Evolutionary conservation across 2,113 vertebrate species (phyloP).

Genomic region (Indicator maculatus): DNA sequence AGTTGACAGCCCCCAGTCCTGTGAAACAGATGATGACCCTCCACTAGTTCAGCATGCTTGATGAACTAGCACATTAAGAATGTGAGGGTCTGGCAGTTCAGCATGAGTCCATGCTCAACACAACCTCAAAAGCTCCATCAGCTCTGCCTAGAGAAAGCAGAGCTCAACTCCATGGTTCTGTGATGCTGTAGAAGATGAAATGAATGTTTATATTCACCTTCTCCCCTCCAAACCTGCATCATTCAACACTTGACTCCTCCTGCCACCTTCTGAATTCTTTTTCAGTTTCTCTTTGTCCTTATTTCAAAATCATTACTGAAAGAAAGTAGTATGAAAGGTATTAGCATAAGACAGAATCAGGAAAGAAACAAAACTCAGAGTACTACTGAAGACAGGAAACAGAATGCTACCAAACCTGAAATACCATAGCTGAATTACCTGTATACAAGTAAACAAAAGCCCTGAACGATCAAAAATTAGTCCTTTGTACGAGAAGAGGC

Average conservation of each 20-base stretch:
- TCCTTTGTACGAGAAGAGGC: neutral
- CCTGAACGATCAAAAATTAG: neutral
- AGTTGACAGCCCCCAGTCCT: neutral
- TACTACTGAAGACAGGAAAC: neutral
- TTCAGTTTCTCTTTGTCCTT: neutral
- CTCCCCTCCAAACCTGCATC: neutral
- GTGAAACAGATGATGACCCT: neutral
- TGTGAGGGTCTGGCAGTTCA: neutral
- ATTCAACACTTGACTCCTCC: neutral
- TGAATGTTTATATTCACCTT: neutral
- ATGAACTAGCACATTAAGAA: neutral
- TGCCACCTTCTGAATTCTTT: neutral
- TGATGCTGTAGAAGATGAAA: neutral
- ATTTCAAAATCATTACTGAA: neutral
- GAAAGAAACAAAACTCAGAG: neutral
- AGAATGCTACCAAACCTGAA: neutral
- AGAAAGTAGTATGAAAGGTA: neutral
- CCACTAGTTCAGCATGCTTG: neutral
- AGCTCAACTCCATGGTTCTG: neutral
- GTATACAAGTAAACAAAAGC: neutral
- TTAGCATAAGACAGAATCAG: neutral
- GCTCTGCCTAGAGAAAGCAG: neutral
- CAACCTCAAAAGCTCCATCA: neutral
- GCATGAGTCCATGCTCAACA: neutral
- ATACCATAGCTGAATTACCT: neutral